Evolutionary conservation across 2,797 vertebrate genomes (phyloP), one percentile per base, ranked within the genome.

Genomic region (Lagocephalus sceleratus): DNA sequence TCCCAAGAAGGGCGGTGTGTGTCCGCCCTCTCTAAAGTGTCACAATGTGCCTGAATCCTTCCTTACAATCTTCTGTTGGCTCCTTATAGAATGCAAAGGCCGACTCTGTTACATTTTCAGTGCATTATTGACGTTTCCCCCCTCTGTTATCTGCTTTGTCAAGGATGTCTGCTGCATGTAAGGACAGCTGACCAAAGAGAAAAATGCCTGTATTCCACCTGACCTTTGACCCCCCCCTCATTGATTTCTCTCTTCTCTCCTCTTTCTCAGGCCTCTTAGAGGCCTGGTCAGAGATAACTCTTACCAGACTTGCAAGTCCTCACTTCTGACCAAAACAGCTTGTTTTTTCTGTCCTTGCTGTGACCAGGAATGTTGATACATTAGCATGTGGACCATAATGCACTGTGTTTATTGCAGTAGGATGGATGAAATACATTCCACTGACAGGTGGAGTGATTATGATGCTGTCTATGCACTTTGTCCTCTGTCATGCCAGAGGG

Each of bases 401-500:
- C 85, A 87, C 87, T 88, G 83, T 90, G 84, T 84, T 42, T 42
- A 82, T 72, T 75, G 68, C 81, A 81, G 78, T 59, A 67, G 69
- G 71, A 78, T 68, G 66, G 71, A 81, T 72, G 72, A 82, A 83
- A 82, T 70, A 76, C 78, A 75, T 80, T 79, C 78, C 83, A 78
- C 76, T 71, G 63, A 73, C 70, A 80, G 70, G 85, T 83, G 82
- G 81, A 86, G 78, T 62, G 57, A 76, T 78, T 69, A 60, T 78
- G 81, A 83, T 88, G 88, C 87, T 84, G 85, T 90, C 88, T 91
- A 90, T 92, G 92, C 92, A 93, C 91, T 92, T 93, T 92, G 88
- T 88, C 87, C 87, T 91, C 89, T 89, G 90, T 60, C 53, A 29
- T 48, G 52, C 51, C 84, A 81, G 86, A 88, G 88, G 89, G 70